These are phyloP conservation scores for Cosmopolites sordidus DNA, from an alignment of 2,888 invertebrate genomes.

Conservation along the genomic window DNA sequence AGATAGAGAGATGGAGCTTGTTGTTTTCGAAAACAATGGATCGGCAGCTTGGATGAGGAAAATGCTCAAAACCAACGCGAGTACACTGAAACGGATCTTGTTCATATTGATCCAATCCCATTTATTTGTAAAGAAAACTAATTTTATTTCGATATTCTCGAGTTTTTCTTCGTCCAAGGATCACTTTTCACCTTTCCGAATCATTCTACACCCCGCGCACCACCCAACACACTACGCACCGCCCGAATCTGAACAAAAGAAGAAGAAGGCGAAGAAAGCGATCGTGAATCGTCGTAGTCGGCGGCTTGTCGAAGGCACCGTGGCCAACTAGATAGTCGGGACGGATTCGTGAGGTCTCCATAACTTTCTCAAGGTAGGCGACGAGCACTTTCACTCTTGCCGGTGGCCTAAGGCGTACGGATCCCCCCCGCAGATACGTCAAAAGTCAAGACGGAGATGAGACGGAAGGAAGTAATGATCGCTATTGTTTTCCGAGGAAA, in stretches of 20 bases:
- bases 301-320: slow-evolving; percentile 17
- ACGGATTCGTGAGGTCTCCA: too few relatives aligned
- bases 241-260: slow-evolving; percentile 5
- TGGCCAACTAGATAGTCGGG: slow-evolving; percentile 17
- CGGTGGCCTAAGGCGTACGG: background rate
- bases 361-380: slow-evolving; percentile 3
- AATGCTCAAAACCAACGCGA: slow-evolving; percentile 46
- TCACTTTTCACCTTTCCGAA: too few relatives aligned
- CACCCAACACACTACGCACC: too few relatives aligned
- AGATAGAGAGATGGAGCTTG: slow-evolving; percentile 32
- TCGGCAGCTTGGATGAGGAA: slow-evolving; percentile 48
- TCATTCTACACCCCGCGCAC: too few relatives aligned
- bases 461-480: background rate
- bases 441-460: background rate
- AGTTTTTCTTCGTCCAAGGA: background rate
- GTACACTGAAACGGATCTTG: slow-evolving; percentile 43
- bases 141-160: too few relatives aligned
- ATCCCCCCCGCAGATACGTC: too few relatives aligned
- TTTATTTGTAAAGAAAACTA: slow-evolving; percentile 12
- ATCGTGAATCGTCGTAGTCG: slow-evolving; percentile 1
- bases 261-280: background rate
- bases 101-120: slow-evolving; percentile 39
- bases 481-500: too few relatives aligned
- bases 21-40: slow-evolving; percentile 41
- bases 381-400: slow-evolving; percentile 26